These are phyloP conservation scores for Heteromormyrus szaboi DNA, from an alignment of 2,797 vertebrate species.

Conservation along the genomic window DNA sequence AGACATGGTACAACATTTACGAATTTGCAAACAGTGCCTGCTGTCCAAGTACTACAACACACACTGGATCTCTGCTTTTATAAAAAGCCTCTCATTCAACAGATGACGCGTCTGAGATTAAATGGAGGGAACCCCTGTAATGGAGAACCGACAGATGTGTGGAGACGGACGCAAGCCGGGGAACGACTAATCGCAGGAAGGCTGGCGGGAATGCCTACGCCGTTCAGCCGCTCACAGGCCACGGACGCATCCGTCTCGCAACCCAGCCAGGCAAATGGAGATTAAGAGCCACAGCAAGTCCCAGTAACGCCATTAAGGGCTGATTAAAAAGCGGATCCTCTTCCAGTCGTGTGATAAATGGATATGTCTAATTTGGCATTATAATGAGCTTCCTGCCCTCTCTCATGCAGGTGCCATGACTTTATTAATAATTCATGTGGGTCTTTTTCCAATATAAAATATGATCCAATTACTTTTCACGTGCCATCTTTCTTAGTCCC, in stretches of 20 bases:
- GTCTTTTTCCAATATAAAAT: constrained; percentile 30
- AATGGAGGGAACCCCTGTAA: not conserved
- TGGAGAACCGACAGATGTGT: not conserved
- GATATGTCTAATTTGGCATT: constrained; percentile 37
- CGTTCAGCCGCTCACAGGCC: not conserved
- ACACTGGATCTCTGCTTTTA: not conserved
- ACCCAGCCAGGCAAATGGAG: not conserved
- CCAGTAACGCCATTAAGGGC: not conserved
- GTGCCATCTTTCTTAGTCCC: not conserved
- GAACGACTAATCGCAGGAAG: not conserved
- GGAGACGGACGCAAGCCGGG: not conserved
- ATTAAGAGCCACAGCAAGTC: not conserved
- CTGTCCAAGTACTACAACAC: too few relatives aligned
- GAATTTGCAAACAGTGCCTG: not conserved
- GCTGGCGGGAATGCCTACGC: not conserved
- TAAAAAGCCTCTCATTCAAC: not conserved
- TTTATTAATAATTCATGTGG: constrained; percentile 40
- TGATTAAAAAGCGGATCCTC: constrained; percentile 16
- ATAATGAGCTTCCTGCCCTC: constrained; percentile 34
- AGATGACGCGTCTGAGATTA: not conserved
- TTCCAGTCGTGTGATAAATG: constrained; percentile 28
- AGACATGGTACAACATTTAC: not conserved
- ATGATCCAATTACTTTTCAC: constrained; percentile 36
- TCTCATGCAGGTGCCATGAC: constrained; percentile 26
- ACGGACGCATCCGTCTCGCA: not conserved